Evolutionary conservation across 2,888 invertebrate species (phyloP), one percentile per base, ranked within the genome.

Genomic region (Melinopterus prodromus): DNA sequence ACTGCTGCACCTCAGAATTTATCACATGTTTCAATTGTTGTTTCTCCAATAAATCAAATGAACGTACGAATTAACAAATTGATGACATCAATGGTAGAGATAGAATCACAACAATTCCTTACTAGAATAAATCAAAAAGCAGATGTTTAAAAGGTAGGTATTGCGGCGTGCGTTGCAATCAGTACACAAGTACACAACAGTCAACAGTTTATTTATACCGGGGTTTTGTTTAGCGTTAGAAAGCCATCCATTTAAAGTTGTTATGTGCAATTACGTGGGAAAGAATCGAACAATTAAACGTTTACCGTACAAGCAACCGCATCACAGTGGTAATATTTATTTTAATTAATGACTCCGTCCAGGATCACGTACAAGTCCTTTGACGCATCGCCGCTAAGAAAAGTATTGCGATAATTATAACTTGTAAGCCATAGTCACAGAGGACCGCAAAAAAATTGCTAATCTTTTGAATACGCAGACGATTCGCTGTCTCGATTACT

Each of bases 381-480:
- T 53, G 53, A 53, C 53, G 53, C 53, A 53, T 53, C 53, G 53
- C 53, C 53, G 53, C 53, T 9, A 53, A 7, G 53, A 9, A 53
- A 53, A 12, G 12, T 53, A 53, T 53, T 9, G 12, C 7, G 53
- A 53, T 53, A 53, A 53, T 2, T 53, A 53, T 53, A 26, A 26
- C 26, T 26, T 26, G 3, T 26, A 53, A 53, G 53, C 12, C 53
- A 53, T 12, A 53, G 53, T 53, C 53, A 12, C 53, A 53, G 53
- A 53, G 53, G 53, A 53, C 53, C 53, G 53, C 53, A 12, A 53
- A 53, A 38, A 53, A 53, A 53, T 53, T 53, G 9, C 5, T 53
- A 53, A 53, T 53, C 53, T 53, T 53, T 53, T 53, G 53, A 53
- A 53, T 53, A 53, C 53, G 53, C 53, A 53, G 53, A 53, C 53